Conservation (phyloP, 2,888 invertebrate species). For the Deilephila elpenor region DNA sequence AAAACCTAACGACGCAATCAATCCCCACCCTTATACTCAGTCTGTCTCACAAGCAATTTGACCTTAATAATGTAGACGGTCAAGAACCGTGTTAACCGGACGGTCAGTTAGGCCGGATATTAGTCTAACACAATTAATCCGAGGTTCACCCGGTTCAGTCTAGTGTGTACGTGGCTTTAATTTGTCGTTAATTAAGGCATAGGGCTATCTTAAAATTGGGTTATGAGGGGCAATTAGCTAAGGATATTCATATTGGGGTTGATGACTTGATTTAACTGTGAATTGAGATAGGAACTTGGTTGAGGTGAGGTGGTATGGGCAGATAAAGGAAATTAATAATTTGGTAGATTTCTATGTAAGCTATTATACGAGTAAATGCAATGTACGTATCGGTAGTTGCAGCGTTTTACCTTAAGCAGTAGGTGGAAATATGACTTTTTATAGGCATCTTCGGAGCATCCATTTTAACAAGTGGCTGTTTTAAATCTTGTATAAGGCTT, state of each 20-base stretch:
- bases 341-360: no score
- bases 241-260: not conserved
- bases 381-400: no score
- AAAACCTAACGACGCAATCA: not conserved
- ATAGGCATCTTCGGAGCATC: no score
- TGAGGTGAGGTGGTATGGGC: not conserved
- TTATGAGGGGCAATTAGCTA: constrained; percentile 28
- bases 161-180: constrained; percentile 35
- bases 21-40: not conserved
- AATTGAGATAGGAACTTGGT: not conserved
- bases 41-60: not conserved
- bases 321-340: not conserved
- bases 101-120: constrained; percentile 47
- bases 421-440: no score
- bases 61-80: constrained; percentile 19
- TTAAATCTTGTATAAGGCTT: no score
- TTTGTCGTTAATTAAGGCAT: constrained; percentile 34
- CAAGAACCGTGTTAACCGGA: constrained; percentile 38
- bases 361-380: no score
- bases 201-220: constrained; percentile 35
- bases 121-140: constrained; percentile 50
- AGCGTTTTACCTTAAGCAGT: no score
- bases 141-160: constrained; percentile 34
- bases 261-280: not conserved
- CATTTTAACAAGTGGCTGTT: no score